A percentile compares a stretch with the other conserved stretches of the same genome.
These are phyloP conservation scores for Silurus asotus DNA, from an alignment of 2,113 vertebrate species.

Conservation along the genomic window DNA sequence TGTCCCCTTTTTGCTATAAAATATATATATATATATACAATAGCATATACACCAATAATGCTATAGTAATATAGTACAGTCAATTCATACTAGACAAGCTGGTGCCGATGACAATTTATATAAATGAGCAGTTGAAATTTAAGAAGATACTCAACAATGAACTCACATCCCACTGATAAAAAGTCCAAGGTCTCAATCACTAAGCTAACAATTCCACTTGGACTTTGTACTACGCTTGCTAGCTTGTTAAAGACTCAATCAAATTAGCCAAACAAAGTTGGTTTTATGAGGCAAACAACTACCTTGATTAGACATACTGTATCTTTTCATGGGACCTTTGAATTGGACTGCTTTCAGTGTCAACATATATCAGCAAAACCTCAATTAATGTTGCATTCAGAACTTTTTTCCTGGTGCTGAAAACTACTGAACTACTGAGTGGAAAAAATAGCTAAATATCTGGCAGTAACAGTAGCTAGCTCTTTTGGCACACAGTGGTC, in stretches of 20 bases:
- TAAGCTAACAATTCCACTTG: too few relatives aligned
- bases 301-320: background rate
- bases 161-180: too few relatives aligned
- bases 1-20: too few relatives aligned
- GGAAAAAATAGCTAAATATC: background rate
- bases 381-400: too few relatives aligned
- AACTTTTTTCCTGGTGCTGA: too few relatives aligned
- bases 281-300: background rate
- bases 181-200: too few relatives aligned
- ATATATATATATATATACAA: too few relatives aligned
- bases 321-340: background rate
- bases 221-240: too few relatives aligned
- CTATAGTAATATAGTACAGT: background rate
- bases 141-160: too few relatives aligned
- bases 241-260: too few relatives aligned
- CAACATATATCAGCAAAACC: background rate
- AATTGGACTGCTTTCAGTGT: background rate
- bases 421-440: background rate
- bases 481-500: background rate
- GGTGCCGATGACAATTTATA: background rate
- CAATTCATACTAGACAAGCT: background rate
- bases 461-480: background rate
- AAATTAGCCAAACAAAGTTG: background rate
- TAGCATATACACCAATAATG: too few relatives aligned
- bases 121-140: too few relatives aligned